Percentiles rank a stretch among this genome's conserved stretches.
These are phyloP conservation scores for Dipus sagitta DNA, from an alignment of 2,797 vertebrate genomes.

Conservation along the genomic window DNA sequence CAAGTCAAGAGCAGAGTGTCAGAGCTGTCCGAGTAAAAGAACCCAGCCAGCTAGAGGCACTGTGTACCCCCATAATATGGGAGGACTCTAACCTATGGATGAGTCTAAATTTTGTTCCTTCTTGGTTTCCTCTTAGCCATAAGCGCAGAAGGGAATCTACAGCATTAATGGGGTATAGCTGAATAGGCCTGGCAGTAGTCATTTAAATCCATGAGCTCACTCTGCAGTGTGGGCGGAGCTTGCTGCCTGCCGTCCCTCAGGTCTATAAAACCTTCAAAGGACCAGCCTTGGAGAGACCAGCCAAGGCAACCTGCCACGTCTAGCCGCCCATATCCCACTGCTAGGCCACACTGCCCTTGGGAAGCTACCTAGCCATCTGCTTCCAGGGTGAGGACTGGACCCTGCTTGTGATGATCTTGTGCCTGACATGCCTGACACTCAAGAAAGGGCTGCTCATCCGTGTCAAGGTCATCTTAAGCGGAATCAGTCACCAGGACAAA, in stretches of 20 bases:
- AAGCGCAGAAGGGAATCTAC: neutral
- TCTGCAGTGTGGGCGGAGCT: accelerated
- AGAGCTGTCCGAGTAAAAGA: neutral
- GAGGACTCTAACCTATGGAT: neutral
- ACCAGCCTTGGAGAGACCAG: neutral
- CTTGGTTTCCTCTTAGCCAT: neutral
- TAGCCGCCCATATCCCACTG: accelerated
- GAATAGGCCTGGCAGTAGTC: no score
- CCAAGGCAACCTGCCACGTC: neutral
- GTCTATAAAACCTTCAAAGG: neutral
- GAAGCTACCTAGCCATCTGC: neutral
- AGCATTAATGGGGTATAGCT: neutral
- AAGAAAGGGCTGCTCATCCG: neutral
- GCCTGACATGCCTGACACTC: neutral
- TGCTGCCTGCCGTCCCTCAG: neutral
- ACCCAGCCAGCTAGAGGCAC: neutral
- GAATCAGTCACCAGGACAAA: neutral
- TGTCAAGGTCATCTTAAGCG: neutral
- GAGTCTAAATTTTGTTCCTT: neutral
- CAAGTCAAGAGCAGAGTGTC: neutral
- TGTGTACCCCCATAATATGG: neutral
- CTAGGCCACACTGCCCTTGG: neutral
- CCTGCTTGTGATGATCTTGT: neutral
- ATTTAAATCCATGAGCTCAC: neutral
- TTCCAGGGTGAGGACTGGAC: neutral